Base-by-base conservation (phyloP, 1,140 invertebrate genomes). In the Antheraea pernyi region DNA sequence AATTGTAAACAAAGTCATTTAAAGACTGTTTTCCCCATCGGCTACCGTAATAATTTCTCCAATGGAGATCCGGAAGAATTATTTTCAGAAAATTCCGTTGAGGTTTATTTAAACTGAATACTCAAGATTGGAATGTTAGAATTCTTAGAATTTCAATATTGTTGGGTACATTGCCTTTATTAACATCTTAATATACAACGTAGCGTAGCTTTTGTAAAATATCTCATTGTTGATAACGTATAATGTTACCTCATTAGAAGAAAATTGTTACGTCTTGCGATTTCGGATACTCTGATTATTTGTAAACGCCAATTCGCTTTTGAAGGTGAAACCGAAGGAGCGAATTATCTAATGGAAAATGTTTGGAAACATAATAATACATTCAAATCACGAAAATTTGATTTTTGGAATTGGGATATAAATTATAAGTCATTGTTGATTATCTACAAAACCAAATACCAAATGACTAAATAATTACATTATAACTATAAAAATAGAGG, bases 71-170 rank as follows among this genome's bases (percentile, higher is more conserved):
- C 37, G 30, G 37, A 63, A 63, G 30, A 63, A 63, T 37, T 63
- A n/a, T 63, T 22, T 37, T 36, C 16, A 37, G 19, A 63, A 16
- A 30, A 63, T 37, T 30, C 61, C 61, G 13, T 63, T 63, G 61
- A 16, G 61, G 61, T 37, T 63, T 36, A 63, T 63, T 63, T 36
- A 63, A 63, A 63, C n/a, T 36, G 61, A 63, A 63, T 30, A 63
- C 37, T 37, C 30, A 18, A 63, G 61, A 37, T 63, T 30, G 30
- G 59, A 22, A 61, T 22, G 61, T 37, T 37, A 63, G 37, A 8
- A 63, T 63, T 63, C 22, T 37, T 37, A 63, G 61, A 63, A 30
- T n/a, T 63, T 63, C 19, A 37, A 63, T 63, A 13, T 63, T 37
- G 19, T 16, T n/a, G 46, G 5, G 46, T 53, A 53, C 16, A 16